phyloP scores from a whole-genome alignment of 2,888 invertebrate genomes.

The Cremastinae sp. region DNA sequence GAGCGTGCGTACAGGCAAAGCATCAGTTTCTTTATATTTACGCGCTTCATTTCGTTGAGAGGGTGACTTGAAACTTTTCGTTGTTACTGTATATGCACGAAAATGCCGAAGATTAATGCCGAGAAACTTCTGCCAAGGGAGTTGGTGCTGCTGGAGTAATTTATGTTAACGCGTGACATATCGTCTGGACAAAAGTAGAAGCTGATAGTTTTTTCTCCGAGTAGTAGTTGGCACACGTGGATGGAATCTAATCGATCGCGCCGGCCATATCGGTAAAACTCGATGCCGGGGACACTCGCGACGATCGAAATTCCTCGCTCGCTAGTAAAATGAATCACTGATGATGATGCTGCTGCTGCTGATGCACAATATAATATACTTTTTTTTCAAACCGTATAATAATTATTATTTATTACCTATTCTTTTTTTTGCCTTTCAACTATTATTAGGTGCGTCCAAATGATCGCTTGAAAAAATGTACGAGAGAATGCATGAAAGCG shows the following conservation, averaged over 20 bases:
- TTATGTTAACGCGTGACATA: constrained; percentile 43
- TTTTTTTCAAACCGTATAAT: too few relatives aligned
- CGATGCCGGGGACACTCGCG: constrained; percentile 41
- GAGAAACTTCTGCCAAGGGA: constrained; percentile 41
- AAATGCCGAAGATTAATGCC: constrained; percentile 22
- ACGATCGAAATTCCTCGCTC: constrained; percentile 36
- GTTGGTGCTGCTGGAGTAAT: constrained; percentile 12
- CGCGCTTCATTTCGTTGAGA: neutral
- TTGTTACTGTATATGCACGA: constrained; percentile 5
- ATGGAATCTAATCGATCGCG: constrained; percentile 41
- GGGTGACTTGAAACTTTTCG: constrained; percentile 1
- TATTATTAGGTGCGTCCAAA: constrained; percentile 1
- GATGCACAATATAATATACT: too few relatives aligned
- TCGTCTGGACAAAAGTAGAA: constrained; percentile 43
- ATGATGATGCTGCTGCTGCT: too few relatives aligned
- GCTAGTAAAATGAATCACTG: constrained; percentile 49
- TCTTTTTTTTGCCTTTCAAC: neutral
- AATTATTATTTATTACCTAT: constrained; percentile 16
- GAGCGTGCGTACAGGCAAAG: too few relatives aligned
- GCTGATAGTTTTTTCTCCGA: constrained; percentile 49
- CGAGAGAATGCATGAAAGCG: neutral
- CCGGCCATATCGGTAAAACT: constrained; percentile 54
- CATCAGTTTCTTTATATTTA: neutral
- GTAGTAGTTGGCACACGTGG: constrained; percentile 40
- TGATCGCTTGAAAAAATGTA: constrained; percentile 3